phyloP scores from a whole-genome alignment of 2,888 invertebrate species.

The Macaria liturata region DNA sequence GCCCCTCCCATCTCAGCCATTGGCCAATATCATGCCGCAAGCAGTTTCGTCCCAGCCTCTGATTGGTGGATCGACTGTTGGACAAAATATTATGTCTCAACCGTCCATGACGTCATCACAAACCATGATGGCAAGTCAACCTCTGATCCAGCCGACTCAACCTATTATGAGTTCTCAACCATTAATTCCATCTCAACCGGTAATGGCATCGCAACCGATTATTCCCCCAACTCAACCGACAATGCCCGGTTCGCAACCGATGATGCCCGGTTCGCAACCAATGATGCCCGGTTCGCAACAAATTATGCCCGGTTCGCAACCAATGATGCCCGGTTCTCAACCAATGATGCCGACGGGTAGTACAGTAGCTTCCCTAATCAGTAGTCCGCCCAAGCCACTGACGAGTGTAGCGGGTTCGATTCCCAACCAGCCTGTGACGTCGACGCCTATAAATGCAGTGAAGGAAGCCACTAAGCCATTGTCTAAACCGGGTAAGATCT shows the following conservation, averaged over 20 bases:
- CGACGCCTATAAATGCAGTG: conserved; percentile 66
- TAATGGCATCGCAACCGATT: conserved; percentile 18
- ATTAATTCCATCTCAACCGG: conserved; percentile 22
- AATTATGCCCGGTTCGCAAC: conserved; percentile 28
- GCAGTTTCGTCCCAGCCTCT: conserved; percentile 43
- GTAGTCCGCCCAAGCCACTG: conserved; percentile 60
- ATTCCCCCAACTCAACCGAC: conserved; percentile 3
- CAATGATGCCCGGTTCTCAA: conserved; percentile 48
- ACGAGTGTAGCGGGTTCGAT: conserved; percentile 44
- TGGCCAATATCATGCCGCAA: conserved; percentile 15
- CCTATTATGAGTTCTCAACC: conserved; percentile 30
- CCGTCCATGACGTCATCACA: conserved; percentile 24
- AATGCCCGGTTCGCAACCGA: conserved; percentile 31
- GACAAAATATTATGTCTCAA: conserved; percentile 21
- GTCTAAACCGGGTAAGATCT: conserved; percentile 68
- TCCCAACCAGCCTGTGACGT: conserved; percentile 64
- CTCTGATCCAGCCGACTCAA: no score
- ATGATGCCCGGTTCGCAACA: conserved; percentile 25
- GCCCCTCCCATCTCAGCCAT: conserved; percentile 32
- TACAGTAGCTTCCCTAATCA: conserved; percentile 52
- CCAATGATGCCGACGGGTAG: conserved; percentile 51
- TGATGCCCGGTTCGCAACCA: conserved; percentile 24
- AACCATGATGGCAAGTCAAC: conserved; percentile 2
- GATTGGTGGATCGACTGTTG: conserved; percentile 31
- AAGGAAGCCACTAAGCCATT: conserved; percentile 50